Percentiles rank a stretch among this genome's conserved stretches.
Conservation (phyloP, 2,797 vertebrate species). For the Leuciscus waleckii region DNA sequence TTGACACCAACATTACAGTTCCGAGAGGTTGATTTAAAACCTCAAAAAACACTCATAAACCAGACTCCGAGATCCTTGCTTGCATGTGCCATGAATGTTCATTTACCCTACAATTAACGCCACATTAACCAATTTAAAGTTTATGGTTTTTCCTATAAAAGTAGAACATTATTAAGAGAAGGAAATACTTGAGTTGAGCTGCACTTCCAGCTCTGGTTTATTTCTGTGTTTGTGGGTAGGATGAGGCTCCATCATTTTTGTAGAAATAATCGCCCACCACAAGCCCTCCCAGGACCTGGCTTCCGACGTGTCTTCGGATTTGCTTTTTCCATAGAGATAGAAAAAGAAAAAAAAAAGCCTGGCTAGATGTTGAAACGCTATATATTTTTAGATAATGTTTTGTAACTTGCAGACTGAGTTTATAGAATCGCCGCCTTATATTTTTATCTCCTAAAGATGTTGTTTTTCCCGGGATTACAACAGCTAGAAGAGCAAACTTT, state of each 20-base stretch:
- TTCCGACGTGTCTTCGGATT: conserved; percentile 26
- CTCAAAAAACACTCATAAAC: conserved; percentile 17
- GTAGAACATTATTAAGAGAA: conserved; percentile 4
- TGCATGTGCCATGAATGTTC: background rate
- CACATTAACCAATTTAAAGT: conserved; percentile 11
- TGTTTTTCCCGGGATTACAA: background rate
- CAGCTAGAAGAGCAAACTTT: conserved; percentile 7
- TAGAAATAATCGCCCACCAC: conserved; percentile 41
- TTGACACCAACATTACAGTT: background rate
- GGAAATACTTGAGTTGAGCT: background rate
- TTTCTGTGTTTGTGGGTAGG: conserved; percentile 42
- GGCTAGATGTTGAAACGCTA: background rate
- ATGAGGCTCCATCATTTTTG: conserved; percentile 36
- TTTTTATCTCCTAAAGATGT: background rate
- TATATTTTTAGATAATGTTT: conserved; percentile 6
- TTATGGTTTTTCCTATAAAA: background rate
- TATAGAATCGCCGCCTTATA: background rate
- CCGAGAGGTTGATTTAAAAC: background rate
- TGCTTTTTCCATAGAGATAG: conserved; percentile 10
- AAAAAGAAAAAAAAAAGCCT: background rate
- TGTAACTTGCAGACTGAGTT: conserved; percentile 5
- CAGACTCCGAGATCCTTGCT: background rate
- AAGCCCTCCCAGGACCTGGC: conserved; percentile 10
- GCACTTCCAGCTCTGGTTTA: conserved; percentile 37
- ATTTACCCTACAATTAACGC: background rate